A percentile compares a stretch with the other conserved stretches of the same genome.
Evolutionary conservation across 2,797 vertebrate genomes (phyloP).

Genomic region (Nasua narica): DNA sequence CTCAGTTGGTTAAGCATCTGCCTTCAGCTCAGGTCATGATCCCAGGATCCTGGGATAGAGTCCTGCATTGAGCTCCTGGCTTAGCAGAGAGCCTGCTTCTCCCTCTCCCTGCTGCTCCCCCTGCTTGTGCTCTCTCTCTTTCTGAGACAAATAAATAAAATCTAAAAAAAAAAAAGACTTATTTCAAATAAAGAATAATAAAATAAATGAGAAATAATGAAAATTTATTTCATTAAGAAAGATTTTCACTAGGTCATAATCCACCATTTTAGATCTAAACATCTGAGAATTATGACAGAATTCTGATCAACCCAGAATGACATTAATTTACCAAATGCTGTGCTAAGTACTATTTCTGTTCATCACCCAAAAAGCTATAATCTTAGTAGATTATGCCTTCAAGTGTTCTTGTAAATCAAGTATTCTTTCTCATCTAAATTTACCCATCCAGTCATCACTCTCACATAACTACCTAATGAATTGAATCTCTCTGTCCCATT

Average conservation of each 20-base stretch:
- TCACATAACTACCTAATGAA: not conserved
- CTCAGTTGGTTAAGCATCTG: too few relatives aligned
- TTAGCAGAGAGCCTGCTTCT: too few relatives aligned
- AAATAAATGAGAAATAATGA: not conserved
- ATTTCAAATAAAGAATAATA: constrained; percentile 36
- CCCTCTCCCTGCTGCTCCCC: too few relatives aligned
- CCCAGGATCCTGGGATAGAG: too few relatives aligned
- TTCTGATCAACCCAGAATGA: not conserved
- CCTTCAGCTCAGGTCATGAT: too few relatives aligned
- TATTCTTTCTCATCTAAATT: constrained; percentile 1
- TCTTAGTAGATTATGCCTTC: not conserved
- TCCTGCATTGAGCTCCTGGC: too few relatives aligned
- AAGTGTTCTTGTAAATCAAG: not conserved
- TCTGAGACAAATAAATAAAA: too few relatives aligned
- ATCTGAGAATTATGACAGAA: not conserved
- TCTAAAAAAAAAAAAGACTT: not conserved
- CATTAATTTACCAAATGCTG: not conserved
- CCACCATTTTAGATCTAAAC: not conserved
- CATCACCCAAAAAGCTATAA: not conserved
- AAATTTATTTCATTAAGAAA: not conserved
- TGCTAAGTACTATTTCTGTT: not conserved
- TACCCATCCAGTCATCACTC: not conserved
- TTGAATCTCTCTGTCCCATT: not conserved
- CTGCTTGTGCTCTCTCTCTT: too few relatives aligned
- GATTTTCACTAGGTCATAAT: not conserved